Base-by-base conservation (phyloP, 2,888 invertebrate genomes). In the Sarcophaga caerulescens region DNA sequence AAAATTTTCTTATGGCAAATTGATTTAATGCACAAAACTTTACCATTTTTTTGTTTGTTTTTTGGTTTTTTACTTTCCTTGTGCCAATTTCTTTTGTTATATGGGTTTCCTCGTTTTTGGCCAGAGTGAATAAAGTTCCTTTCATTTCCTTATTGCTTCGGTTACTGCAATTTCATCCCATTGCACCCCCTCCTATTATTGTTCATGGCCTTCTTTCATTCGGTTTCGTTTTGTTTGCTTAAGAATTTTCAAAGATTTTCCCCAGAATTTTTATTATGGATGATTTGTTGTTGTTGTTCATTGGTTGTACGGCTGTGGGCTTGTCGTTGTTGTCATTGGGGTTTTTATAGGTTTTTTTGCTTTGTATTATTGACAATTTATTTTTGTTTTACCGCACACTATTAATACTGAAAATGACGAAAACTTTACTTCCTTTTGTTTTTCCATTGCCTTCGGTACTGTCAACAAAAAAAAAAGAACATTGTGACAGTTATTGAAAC, bases 21-120 rank as follows among this genome's bases (percentile, higher is more conserved):
- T 87, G 87, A 87, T 87, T 87, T 87, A 85, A 79, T 84, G 81
- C 81, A 79, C 25, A 81, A 85, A 84, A 47, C 85, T 82, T 84
- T 73, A 44, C 52, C 23, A 35, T n/a, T 14, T 70, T 70, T 69
- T 52, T 75, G 17, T n/a, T 23, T 60, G 19, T 57, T 70, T 57
- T 14, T 45, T 60, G 6, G 44, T 35, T 1, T 21, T 75, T 44
- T 12, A 44, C 11, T 62, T 52, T 14, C 17, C 12, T 14, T 14
- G 3, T 47, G 57, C 63, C 70, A 79, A 17, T 65, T 83, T 66
- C 44, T 62, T 68, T 19, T 52, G 44, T 69, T 66, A 12, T 21
- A 68, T 19, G 52, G 12, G 25, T 74, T 69, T 68, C 19, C 70
- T 79, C 17, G 47, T 75, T 14, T 14, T 44, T 62, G 45, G 69